Evolutionary conservation across 2,888 invertebrate species (phyloP).

Genomic region (Plebejus anna): DNA sequence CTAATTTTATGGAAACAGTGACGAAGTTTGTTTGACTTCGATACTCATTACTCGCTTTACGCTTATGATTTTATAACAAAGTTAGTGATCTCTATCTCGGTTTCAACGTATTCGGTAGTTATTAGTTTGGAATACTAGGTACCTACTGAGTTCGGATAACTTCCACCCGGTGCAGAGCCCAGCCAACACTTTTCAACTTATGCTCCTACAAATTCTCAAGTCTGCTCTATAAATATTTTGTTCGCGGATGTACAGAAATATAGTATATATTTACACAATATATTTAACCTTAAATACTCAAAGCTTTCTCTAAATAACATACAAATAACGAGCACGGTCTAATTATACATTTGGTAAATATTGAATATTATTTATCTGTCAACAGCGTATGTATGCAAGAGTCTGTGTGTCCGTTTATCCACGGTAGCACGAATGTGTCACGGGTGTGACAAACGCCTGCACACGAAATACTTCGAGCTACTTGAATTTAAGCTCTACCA

Average conservation of each 20-base stretch:
- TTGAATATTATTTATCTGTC: conserved; percentile 29
- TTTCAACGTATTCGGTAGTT: neutral
- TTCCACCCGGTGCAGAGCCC: neutral
- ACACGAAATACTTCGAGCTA: conserved; percentile 14
- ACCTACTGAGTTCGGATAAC: neutral
- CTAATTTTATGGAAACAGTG: neutral
- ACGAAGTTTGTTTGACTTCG: neutral
- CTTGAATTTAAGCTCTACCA: neutral
- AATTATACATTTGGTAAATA: conserved; percentile 27
- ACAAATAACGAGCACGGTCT: conserved; percentile 8
- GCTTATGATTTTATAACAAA: neutral
- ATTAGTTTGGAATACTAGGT: neutral
- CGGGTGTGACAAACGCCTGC: conserved; percentile 50
- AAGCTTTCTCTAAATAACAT: conserved; percentile 16
- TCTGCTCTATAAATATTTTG: neutral
- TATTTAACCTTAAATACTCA: neutral
- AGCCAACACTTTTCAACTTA: neutral
- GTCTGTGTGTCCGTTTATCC: conserved; percentile 64
- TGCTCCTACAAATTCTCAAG: neutral
- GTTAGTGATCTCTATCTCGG: neutral
- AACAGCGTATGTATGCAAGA: conserved; percentile 53
- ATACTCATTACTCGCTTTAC: neutral
- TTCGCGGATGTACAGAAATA: neutral
- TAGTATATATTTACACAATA: neutral
- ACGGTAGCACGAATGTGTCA: conserved; percentile 69